Percentiles rank a stretch among this genome's conserved stretches.
phyloP scores from a whole-genome alignment of 2,888 invertebrate species.

The Ochropacha duplaris region DNA sequence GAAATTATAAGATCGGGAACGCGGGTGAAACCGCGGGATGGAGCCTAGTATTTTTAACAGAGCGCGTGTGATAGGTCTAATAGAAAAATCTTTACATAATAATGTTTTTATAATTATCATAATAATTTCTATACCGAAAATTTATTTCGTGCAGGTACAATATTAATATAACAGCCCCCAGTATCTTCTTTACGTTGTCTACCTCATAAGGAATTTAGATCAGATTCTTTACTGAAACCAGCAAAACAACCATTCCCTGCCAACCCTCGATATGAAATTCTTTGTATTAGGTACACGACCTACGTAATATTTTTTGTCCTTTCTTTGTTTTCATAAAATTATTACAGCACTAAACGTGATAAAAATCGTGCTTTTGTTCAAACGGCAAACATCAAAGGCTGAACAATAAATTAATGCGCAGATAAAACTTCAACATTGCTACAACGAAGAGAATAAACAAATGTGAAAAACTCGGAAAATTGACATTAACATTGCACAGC shows the following conservation, averaged over 20 bases:
- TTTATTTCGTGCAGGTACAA: not conserved
- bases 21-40: no score
- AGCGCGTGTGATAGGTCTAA: no score
- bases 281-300: not conserved
- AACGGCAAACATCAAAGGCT: constrained; percentile 23
- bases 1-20: no score
- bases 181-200: not conserved
- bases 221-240: not conserved
- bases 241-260: not conserved
- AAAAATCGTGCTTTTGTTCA: not conserved
- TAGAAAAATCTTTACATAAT: no score
- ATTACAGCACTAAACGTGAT: not conserved
- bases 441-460: constrained; percentile 28
- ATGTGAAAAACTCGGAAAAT: constrained; percentile 14
- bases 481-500: not conserved
- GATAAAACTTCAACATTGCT: constrained; percentile 28
- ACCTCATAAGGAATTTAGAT: not conserved
- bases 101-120: not conserved
- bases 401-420: constrained; percentile 30
- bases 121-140: not conserved
- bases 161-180: not conserved
- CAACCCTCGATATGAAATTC: not conserved
- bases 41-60: no score
- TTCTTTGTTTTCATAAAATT: not conserved
- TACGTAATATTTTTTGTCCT: constrained; percentile 1